Evolutionary conservation across 1,140 invertebrate genomes (phyloP).

Genomic region (Melitaea cinxia): DNA sequence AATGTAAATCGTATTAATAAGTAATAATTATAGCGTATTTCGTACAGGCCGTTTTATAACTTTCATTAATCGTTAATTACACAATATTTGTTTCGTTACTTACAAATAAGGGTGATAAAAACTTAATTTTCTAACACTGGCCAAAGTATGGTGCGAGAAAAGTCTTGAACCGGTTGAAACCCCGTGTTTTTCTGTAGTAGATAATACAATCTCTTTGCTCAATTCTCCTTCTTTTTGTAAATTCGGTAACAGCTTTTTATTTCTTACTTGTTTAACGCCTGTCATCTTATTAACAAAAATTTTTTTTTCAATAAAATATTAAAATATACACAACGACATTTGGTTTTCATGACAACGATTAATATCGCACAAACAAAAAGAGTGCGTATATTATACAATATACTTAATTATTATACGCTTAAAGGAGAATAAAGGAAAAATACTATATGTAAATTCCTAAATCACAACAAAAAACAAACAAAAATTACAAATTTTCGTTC

Average conservation of each 20-base stretch:
- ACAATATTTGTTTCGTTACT: too few relatives aligned
- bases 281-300: conserved; percentile 39
- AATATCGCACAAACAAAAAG: not conserved
- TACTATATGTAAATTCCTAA: too few relatives aligned
- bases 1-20: too few relatives aligned
- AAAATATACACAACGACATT: not conserved
- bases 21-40: too few relatives aligned
- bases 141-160: conserved; percentile 84
- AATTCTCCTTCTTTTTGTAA: conserved; percentile 82
- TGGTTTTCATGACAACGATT: not conserved
- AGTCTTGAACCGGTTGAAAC: conserved; percentile 80
- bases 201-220: conserved; percentile 75
- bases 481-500: too few relatives aligned
- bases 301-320: conserved; percentile 3
- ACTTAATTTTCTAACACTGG: conserved; percentile 80
- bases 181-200: conserved; percentile 61
- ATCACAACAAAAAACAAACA: too few relatives aligned
- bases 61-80: too few relatives aligned
- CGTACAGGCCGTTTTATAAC: too few relatives aligned
- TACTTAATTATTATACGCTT: too few relatives aligned
- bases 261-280: conserved; percentile 71
- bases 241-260: conserved; percentile 82
- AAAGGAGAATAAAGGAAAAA: too few relatives aligned
- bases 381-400: too few relatives aligned
- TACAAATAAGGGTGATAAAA: conserved; percentile 76